Evolutionary conservation across 2,113 vertebrate genomes (phyloP), one percentile per base, ranked within the genome.

Genomic region (Plectropomus leopardus): DNA sequence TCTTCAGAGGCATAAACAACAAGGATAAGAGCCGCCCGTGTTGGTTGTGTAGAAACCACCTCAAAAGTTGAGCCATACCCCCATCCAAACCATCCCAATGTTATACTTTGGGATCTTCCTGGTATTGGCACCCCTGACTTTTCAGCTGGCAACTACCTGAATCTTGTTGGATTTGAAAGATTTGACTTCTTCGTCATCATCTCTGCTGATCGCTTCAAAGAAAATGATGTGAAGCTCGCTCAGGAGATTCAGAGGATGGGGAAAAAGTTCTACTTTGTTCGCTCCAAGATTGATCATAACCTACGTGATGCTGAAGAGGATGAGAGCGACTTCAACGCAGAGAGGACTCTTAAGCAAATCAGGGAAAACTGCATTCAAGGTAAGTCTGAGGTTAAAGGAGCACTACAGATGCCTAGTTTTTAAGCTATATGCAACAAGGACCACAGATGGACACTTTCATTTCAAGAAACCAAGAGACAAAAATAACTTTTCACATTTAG

Each of bases 141-240:
- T 32, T 65, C 84, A 55, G 84, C 78, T 51, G 28, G 48, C 1
- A 3, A 76, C 0, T 86, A 89, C n/a, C 50, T 86, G 71, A 0
- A 84, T 47, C 3, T 3, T 15, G 67, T 85, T 64, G 44, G 0
- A 45, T 85, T 88, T 30, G 15, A 82, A 3, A 82, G 2, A 21
- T 88, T 57, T 76, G 84, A 88, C 73, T 86, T 84, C 77, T 86
- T 86, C 77, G 67, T 88, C 63, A 80, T 88, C 66, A 58, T 88
- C 51, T 85, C 83, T 69, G 30, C 3, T 0, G 10, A 4, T 32
- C 77, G 73, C 36, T 84, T 87, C 77, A 80, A 40, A 60, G 78
- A 87, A 78, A 81, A 84, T 51, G 73, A 81, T 57, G 68, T 66
- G 5, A 84, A 73, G 32, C 63, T 84, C 1, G 73, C 63, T 26